Base-by-base conservation (phyloP, 2,113 vertebrate genomes). In the Pomatorhinus ruficollis region DNA sequence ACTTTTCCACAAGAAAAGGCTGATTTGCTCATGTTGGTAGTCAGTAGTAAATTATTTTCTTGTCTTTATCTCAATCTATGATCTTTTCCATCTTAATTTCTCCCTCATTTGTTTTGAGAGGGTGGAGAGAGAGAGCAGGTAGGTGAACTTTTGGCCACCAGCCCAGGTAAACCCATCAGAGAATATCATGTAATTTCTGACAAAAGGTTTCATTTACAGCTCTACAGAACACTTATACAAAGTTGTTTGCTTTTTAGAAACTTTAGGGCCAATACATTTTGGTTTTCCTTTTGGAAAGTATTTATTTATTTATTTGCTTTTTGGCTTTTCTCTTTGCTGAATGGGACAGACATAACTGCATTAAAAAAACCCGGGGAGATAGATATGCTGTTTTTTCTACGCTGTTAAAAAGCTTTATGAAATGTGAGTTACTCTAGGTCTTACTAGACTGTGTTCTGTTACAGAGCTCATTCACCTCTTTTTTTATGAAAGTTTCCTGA, bases 41-140 rank as follows among this genome's bases (percentile, higher is more conserved):
- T 40, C 1, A 4, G 18, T 4, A 2, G 9, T 71, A 86, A 83
- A 82, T 40, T 5, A 50, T 45, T 44, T 80, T 49, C 15, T 61
- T 71, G 4, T 63, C 28, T 79, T 93, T 65, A 52, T 54, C 27
- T 86, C 37, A 88, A 12, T 21, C 33, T 28, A 11, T 42, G 44
- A 68, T 11, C 3, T 52, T 63, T 86, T 60, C 33, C 42, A 30
- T 54, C 12, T 54, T 45, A 42, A 39, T 86, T 83, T 66, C 12
- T 66, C 4, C 12, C 9, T 1, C 5, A 72, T 37, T 56, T 12
- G 5, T 80, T 7, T 56, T 65, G 12, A 68, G 40, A 82, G 61
- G 3, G 3, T 9, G 12, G 28, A 19, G 12, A 74, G 12, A 16
- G 35, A 7, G 10, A 37, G 6, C 0, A 12, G 13, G 20, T 33